Evolutionary conservation across 1,140 invertebrate species (phyloP).

Genomic region (Semibalanus balanoides): DNA sequence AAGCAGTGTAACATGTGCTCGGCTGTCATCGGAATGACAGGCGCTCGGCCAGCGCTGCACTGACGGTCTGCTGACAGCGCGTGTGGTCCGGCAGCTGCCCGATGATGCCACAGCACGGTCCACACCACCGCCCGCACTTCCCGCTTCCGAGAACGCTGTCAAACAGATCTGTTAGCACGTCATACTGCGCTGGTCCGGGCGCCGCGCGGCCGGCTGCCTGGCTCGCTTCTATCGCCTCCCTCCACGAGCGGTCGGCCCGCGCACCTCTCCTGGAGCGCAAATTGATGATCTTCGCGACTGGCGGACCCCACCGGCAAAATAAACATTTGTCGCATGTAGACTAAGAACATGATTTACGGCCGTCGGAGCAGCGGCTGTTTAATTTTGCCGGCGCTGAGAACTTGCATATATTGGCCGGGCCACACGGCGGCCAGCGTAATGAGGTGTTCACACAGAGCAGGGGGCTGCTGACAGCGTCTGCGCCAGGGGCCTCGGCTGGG

Average conservation of each 20-base stretch:
- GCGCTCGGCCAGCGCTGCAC: too few relatives aligned
- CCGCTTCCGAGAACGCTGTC: not conserved
- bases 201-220: too few relatives aligned
- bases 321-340: constrained; percentile 1
- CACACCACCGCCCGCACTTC: too few relatives aligned
- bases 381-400: not conserved
- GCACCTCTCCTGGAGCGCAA: not conserved
- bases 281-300: not conserved
- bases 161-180: not conserved
- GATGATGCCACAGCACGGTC: not conserved
- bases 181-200: too few relatives aligned
- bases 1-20: too few relatives aligned
- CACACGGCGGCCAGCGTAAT: not conserved
- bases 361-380: not conserved
- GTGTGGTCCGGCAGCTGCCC: too few relatives aligned
- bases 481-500: not conserved
- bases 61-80: not conserved
- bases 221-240: too few relatives aligned
- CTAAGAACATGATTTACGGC: not conserved
- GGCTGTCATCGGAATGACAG: too few relatives aligned
- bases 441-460: not conserved
- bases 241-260: too few relatives aligned
- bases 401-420: not conserved
- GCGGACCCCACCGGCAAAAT: not conserved
- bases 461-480: not conserved